A percentile compares a stretch with the other conserved stretches of the same genome.
phyloP scores from a whole-genome alignment of 2,113 vertebrate species.

The Ancistrus triradiatus region DNA sequence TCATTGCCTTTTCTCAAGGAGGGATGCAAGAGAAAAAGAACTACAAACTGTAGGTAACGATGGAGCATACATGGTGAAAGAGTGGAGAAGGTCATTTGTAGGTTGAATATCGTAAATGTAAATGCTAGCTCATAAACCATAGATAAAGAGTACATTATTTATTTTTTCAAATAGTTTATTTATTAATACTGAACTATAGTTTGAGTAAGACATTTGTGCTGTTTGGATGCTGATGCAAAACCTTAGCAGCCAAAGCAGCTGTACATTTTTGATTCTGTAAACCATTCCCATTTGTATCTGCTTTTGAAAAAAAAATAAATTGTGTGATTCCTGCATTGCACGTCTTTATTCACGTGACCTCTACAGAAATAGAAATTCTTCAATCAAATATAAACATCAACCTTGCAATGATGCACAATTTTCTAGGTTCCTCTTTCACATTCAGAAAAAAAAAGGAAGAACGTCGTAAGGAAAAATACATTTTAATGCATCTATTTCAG shows the following conservation, averaged over 20 bases:
- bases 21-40: slow-evolving; percentile 13
- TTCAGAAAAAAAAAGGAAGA: background rate
- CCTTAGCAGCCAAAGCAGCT: slow-evolving; percentile 71
- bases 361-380: too few species aligned
- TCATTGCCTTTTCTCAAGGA: slow-evolving; percentile 35
- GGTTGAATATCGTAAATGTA: slow-evolving; percentile 57
- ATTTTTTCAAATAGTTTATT: slow-evolving; percentile 82
- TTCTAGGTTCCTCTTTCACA: too few species aligned
- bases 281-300: slow-evolving; percentile 64
- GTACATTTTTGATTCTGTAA: slow-evolving; percentile 64
- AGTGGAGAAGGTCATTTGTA: too few species aligned
- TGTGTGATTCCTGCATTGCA: slow-evolving; percentile 54
- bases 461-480: slow-evolving; percentile 31
- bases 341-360: background rate
- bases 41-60: background rate
- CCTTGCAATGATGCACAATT: background rate
- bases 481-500: slow-evolving; percentile 12
- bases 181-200: slow-evolving; percentile 75
- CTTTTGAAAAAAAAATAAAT: slow-evolving; percentile 70
- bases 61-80: too few species aligned
- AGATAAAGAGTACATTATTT: slow-evolving; percentile 73
- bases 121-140: slow-evolving; percentile 55
- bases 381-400: too few species aligned
- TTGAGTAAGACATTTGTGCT: slow-evolving; percentile 49
- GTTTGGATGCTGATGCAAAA: slow-evolving; percentile 49